Conservation (phyloP, 2,888 invertebrate genomes). For the Siphlonurus alternatus region DNA sequence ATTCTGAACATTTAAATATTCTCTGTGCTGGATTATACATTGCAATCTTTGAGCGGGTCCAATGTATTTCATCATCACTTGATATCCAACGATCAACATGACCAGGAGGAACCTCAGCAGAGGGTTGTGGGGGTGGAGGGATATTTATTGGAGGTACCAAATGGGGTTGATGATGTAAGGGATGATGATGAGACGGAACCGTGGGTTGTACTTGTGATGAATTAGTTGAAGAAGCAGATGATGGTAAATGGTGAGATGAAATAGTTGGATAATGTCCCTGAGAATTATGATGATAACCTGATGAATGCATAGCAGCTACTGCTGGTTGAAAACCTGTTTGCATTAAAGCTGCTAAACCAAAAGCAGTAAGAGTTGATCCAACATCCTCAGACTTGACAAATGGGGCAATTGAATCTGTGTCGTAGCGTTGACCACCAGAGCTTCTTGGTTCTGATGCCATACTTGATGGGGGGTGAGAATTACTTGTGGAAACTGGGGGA, state of each 20-base stretch:
- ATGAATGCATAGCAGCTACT: neutral
- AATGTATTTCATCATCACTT: constrained; percentile 19
- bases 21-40: constrained; percentile 62
- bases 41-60: constrained; percentile 65
- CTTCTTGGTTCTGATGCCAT: constrained; percentile 9
- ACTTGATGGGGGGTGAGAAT: constrained; percentile 6
- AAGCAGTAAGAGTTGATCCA: constrained; percentile 19
- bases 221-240: constrained; percentile 23
- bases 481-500: constrained; percentile 6
- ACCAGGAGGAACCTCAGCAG: constrained; percentile 3
- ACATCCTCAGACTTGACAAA: neutral
- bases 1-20: constrained; percentile 55
- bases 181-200: constrained; percentile 8
- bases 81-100: constrained; percentile 7
- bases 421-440: constrained; percentile 6
- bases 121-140: constrained; percentile 3
- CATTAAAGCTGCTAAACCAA: constrained; percentile 60
- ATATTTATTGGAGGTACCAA: neutral
- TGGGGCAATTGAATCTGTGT: neutral
- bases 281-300: neutral
- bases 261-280: neutral
- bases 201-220: constrained; percentile 16
- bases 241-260: constrained; percentile 22
- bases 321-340: constrained; percentile 52
- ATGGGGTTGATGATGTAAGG: constrained; percentile 1